A percentile compares a stretch with the other conserved stretches of the same genome.
These are phyloP conservation scores for Drosophila navojoa DNA, from an alignment of 1,140 invertebrate genomes.

Conservation along the genomic window DNA sequence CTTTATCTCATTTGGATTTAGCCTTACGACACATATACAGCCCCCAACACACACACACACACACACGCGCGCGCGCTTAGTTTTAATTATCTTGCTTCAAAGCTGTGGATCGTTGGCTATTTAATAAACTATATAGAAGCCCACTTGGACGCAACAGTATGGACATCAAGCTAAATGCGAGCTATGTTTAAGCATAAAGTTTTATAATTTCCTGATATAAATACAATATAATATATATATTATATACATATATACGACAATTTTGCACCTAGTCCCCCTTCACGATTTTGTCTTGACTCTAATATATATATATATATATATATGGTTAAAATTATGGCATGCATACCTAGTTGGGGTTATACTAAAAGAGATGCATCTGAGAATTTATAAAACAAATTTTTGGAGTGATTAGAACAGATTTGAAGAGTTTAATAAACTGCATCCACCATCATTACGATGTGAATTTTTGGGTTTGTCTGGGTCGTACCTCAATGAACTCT, in stretches of 20 bases:
- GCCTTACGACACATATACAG: constrained; percentile 36
- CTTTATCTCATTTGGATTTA: constrained; percentile 66
- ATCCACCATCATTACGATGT: constrained; percentile 22
- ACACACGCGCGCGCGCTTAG: constrained; percentile 1
- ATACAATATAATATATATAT: constrained; percentile 25
- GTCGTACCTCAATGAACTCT: not conserved
- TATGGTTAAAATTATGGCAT: constrained; percentile 1
- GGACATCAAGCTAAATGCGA: not conserved
- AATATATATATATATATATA: constrained; percentile 10
- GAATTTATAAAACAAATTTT: too few relatives aligned
- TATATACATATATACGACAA: constrained; percentile 25
- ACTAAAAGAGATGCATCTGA: not conserved
- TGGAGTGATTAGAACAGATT: constrained; percentile 3
- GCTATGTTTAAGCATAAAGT: constrained; percentile 30
- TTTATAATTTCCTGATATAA: constrained; percentile 28
- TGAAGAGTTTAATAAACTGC: constrained; percentile 50
- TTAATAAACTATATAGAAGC: constrained; percentile 20
- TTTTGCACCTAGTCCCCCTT: constrained; percentile 2
- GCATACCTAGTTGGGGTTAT: not conserved
- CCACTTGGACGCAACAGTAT: not conserved
- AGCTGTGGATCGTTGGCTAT: constrained; percentile 37
- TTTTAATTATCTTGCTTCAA: constrained; percentile 29
- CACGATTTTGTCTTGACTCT: constrained; percentile 13
- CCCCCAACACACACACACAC: constrained; percentile 16
- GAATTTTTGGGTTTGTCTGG: constrained; percentile 36